phyloP scores from a whole-genome alignment of 2,888 invertebrate genomes.

The Epirrhoe alternata region DNA sequence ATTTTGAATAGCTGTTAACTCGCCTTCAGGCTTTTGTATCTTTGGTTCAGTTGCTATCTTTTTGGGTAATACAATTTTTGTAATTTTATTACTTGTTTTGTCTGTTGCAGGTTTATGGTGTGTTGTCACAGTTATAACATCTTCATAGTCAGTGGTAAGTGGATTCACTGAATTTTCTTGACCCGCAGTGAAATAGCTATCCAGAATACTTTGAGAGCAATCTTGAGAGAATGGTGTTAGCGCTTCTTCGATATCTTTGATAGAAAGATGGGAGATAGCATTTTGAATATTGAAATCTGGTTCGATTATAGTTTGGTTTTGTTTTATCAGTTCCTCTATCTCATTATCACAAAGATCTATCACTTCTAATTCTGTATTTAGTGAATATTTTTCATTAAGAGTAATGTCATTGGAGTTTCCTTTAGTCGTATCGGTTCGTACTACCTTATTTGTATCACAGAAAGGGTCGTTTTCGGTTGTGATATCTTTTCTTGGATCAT shows the following conservation, averaged over 20 bases:
- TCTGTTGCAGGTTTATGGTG: constrained; percentile 16
- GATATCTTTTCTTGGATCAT: background rate
- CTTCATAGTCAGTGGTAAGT: constrained; percentile 14
- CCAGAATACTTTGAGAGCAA: constrained; percentile 55
- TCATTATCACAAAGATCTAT: constrained; percentile 43
- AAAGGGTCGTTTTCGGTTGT: background rate
- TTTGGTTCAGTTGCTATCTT: background rate
- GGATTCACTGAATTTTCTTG: constrained; percentile 5
- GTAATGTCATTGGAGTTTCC: constrained; percentile 1
- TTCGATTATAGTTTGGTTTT: constrained; percentile 8
- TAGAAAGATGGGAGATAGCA: constrained; percentile 48
- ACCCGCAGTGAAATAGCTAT: constrained; percentile 24
- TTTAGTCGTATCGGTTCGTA: background rate
- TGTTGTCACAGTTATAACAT: constrained; percentile 2
- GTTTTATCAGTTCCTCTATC: constrained; percentile 7
- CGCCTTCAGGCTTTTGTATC: background rate
- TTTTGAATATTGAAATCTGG: constrained; percentile 35
- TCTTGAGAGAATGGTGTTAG: constrained; percentile 20
- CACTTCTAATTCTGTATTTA: constrained; percentile 27
- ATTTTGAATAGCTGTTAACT: constrained; percentile 3
- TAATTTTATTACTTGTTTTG: background rate
- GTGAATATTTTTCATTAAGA: background rate
- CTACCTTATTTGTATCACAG: background rate
- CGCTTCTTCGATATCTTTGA: constrained; percentile 33
- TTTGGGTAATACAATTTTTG: constrained; percentile 22